These are phyloP conservation scores for Cybosia mesomella DNA, from an alignment of 2,888 invertebrate genomes.

Conservation along the genomic window DNA sequence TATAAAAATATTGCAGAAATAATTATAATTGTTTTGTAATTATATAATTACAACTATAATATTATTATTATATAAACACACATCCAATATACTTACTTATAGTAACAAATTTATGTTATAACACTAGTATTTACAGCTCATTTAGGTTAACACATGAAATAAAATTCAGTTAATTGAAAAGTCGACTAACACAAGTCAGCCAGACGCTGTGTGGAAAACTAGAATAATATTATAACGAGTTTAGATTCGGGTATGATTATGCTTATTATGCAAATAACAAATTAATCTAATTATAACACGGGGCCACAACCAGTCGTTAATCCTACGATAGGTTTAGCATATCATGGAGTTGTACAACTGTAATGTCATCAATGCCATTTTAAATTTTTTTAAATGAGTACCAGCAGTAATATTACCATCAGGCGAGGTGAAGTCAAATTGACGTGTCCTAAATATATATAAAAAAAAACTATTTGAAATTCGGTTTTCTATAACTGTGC, in stretches of 20 bases:
- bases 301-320: neutral
- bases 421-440: too few relatives aligned
- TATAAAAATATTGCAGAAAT: neutral
- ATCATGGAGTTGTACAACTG: neutral
- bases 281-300: constrained; percentile 19
- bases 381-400: neutral
- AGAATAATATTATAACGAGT: constrained; percentile 5
- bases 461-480: too few relatives aligned
- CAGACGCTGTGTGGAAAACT: neutral
- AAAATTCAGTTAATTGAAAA: neutral
- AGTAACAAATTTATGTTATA: neutral
- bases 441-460: too few relatives aligned
- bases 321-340: neutral
- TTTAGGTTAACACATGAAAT: neutral
- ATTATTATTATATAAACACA: too few relatives aligned
- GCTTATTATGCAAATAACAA: constrained; percentile 12
- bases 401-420: too few relatives aligned
- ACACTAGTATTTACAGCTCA: neutral
- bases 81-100: neutral
- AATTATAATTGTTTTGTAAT: too few relatives aligned
- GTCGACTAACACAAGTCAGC: neutral
- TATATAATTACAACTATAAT: too few relatives aligned
- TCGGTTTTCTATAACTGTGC: neutral
- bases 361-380: neutral
- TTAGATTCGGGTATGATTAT: constrained; percentile 18